Conservation (phyloP, 2,113 vertebrate genomes). For the Hemicordylus capensis region DNA sequence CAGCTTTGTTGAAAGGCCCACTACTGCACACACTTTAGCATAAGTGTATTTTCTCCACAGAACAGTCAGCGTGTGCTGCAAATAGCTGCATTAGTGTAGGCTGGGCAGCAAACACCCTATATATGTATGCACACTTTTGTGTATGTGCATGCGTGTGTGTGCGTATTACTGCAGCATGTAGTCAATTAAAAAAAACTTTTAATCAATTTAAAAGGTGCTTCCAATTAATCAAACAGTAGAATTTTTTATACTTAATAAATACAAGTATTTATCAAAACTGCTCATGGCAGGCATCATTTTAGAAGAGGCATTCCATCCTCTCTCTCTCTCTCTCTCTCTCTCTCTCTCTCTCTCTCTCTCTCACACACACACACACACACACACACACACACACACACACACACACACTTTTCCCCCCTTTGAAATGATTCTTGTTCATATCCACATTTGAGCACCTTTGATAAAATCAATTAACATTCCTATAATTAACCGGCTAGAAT, state of each 20-base stretch:
- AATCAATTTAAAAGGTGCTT: not conserved
- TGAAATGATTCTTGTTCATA: not conserved
- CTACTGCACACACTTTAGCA: accelerated
- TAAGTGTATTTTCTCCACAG: not conserved
- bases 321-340: not conserved
- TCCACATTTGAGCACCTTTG: not conserved
- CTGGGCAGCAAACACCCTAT: no score
- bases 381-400: not conserved
- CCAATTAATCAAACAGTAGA: not conserved
- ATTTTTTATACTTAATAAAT: not conserved
- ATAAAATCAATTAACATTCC: no score
- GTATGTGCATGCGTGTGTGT: no score
- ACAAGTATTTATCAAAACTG: no score
- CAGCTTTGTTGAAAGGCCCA: constrained; percentile 45
- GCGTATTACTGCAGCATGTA: not conserved
- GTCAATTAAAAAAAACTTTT: not conserved
- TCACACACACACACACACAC: not conserved
- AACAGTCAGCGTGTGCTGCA: not conserved
- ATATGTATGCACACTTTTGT: no score
- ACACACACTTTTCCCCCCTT: not conserved
- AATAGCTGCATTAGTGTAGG: not conserved
- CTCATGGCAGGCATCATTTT: not conserved
- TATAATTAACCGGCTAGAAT: not conserved
- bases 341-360: not conserved
- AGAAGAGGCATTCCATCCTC: not conserved